Conservation (phyloP, 2,888 invertebrate species). For the Andrena trimmerana region DNA sequence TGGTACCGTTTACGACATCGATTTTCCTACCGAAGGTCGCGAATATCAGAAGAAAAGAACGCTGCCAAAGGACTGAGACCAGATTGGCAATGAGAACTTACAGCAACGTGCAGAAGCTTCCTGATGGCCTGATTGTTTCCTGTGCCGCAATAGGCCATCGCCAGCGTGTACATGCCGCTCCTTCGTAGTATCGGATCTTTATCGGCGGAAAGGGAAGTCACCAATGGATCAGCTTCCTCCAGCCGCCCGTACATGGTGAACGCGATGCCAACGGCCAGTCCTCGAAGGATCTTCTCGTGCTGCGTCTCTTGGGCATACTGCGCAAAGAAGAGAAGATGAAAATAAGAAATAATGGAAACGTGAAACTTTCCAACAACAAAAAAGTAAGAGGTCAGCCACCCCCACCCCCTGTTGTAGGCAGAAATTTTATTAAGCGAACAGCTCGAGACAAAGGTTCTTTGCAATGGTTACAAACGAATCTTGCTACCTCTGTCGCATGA, state of each 20-base stretch:
- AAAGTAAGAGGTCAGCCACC: not conserved
- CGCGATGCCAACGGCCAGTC: constrained; percentile 98
- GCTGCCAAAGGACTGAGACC: too few relatives aligned
- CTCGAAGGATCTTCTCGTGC: constrained; percentile 99
- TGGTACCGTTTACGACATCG: not conserved
- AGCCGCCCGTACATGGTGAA: constrained; percentile 98
- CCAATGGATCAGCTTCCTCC: constrained; percentile 98
- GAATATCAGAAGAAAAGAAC: too few relatives aligned
- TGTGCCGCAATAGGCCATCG: constrained; percentile 99
- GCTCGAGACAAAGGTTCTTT: not conserved
- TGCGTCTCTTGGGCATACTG: constrained; percentile 97
- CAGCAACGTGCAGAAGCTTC: constrained; percentile 97
- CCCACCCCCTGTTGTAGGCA: not conserved
- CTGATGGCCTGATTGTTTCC: constrained; percentile 99
- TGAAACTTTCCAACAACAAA: not conserved
- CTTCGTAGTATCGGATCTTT: constrained; percentile 98
- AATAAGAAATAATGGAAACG: not conserved
- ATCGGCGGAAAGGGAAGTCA: constrained; percentile 95
- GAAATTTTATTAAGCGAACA: constrained; percentile 12
- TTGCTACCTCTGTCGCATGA: not conserved
- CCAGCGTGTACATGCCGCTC: constrained; percentile 99
- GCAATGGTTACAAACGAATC: constrained; percentile 2
- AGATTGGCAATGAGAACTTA: constrained; percentile 85
- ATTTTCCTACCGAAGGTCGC: not conserved
- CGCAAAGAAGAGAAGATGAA: constrained; percentile 52